Conservation (phyloP, 1,140 invertebrate genomes). For the Neuroterus valhalla region DNA sequence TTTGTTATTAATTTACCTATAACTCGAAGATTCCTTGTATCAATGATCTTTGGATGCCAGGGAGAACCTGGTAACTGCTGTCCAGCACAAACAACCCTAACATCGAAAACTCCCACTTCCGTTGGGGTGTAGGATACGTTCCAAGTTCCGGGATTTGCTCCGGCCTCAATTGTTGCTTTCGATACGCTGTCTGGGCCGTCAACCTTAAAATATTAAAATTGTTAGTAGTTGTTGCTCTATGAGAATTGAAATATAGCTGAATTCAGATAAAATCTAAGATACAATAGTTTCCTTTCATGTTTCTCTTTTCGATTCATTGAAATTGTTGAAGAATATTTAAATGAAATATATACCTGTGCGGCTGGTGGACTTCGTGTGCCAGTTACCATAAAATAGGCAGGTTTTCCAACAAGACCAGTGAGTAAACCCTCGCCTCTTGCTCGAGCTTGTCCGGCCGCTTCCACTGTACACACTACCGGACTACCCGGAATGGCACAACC, state of each 20-base stretch:
- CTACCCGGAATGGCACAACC: conserved; percentile 75
- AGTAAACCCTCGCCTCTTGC: conserved; percentile 80
- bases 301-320: too few species aligned
- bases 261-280: too few species aligned
- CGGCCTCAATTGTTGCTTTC: conserved; percentile 74
- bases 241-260: too few species aligned
- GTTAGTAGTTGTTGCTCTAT: neutral
- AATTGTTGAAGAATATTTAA: conserved; percentile 6
- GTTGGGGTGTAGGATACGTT: conserved; percentile 82
- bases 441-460: conserved; percentile 78
- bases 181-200: conserved; percentile 83
- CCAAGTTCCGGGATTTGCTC: conserved; percentile 75
- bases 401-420: conserved; percentile 76
- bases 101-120: conserved; percentile 84
- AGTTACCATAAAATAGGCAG: conserved; percentile 69
- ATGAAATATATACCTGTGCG: conserved; percentile 61
- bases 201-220: conserved; percentile 63
- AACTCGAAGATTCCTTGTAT: conserved; percentile 80
- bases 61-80: conserved; percentile 80
- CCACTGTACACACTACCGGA: conserved; percentile 77
- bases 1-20: conserved; percentile 66
- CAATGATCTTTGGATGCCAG: conserved; percentile 83
- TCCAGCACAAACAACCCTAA: conserved; percentile 84
- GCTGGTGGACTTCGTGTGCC: conserved; percentile 71
- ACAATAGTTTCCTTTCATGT: neutral